Evolutionary conservation across 2,888 invertebrate species (phyloP).

Genomic region (Netelia melanura): DNA sequence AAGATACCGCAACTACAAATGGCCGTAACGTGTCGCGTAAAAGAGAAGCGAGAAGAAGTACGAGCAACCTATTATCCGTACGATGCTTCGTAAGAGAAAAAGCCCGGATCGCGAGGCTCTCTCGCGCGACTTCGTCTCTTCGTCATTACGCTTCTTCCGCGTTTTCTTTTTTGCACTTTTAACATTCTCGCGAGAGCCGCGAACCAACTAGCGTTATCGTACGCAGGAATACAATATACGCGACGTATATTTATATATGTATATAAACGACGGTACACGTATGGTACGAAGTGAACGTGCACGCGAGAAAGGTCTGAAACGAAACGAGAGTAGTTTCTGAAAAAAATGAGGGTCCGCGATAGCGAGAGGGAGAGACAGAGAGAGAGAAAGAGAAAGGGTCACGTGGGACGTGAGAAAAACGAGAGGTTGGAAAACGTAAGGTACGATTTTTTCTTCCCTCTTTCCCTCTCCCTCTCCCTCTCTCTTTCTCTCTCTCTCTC

Average conservation of each 20-base stretch:
- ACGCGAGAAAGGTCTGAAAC: constrained; percentile 33
- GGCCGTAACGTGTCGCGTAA: too few species aligned
- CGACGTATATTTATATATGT: neutral
- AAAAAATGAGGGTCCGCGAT: constrained; percentile 57
- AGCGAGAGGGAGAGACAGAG: constrained; percentile 15
- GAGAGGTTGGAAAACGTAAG: constrained; percentile 56
- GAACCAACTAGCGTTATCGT: constrained; percentile 22
- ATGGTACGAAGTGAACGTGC: constrained; percentile 11
- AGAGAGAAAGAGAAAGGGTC: neutral
- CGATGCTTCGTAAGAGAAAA: too few species aligned
- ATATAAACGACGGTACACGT: neutral
- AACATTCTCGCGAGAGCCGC: constrained; percentile 28
- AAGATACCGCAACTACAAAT: too few species aligned
- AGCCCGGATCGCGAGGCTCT: too few species aligned
- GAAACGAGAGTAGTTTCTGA: constrained; percentile 46
- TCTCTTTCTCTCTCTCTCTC: constrained; percentile 28
- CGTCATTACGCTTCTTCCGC: constrained; percentile 26
- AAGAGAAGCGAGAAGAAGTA: too few species aligned
- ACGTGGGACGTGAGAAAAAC: constrained; percentile 62
- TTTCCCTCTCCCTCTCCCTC: constrained; percentile 19
- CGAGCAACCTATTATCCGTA: too few species aligned
- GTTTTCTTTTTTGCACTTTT: constrained; percentile 31
- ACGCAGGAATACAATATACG: neutral
- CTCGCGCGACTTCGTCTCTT: constrained; percentile 9
- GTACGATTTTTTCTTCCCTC: constrained; percentile 52